Percentiles rank a stretch among this genome's conserved stretches.
phyloP scores from a whole-genome alignment of 2,888 invertebrate genomes.

The Steinernema carpocapsae region DNA sequence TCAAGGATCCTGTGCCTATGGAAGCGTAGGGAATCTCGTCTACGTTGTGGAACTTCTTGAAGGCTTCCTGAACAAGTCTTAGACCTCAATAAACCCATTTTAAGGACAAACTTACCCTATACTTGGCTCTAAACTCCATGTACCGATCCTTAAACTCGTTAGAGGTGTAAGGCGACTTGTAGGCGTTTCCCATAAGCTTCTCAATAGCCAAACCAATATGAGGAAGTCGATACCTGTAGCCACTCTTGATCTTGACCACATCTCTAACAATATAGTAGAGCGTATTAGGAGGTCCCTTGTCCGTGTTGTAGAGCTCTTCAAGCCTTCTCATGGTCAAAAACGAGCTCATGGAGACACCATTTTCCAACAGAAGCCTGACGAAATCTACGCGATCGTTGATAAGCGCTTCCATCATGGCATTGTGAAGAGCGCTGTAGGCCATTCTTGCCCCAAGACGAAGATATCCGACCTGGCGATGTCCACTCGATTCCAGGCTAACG shows the following conservation, averaged over 20 bases:
- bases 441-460: slow-evolving; percentile 91
- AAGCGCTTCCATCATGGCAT: slow-evolving; percentile 96
- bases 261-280: slow-evolving; percentile 81
- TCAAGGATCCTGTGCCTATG: slow-evolving; percentile 40
- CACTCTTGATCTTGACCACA: slow-evolving; percentile 85
- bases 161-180: slow-evolving; percentile 89
- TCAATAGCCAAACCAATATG: slow-evolving; percentile 90
- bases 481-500: slow-evolving; percentile 95
- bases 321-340: slow-evolving; percentile 94
- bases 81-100: neutral
- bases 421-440: slow-evolving; percentile 90
- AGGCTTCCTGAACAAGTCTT: no score
- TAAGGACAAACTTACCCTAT: neutral
- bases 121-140: slow-evolving; percentile 42
- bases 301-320: slow-evolving; percentile 89
- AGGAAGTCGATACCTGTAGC: slow-evolving; percentile 53
- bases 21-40: neutral
- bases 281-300: slow-evolving; percentile 30
- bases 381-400: slow-evolving; percentile 85
- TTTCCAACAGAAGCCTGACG: slow-evolving; percentile 92
- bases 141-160: slow-evolving; percentile 78
- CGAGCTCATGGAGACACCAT: slow-evolving; percentile 98
- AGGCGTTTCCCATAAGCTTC: slow-evolving; percentile 97
- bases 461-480: slow-evolving; percentile 96
- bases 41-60: no score